Evolutionary conservation across 1,140 invertebrate species (phyloP).

Genomic region (Dermatophagoides farinae): DNA sequence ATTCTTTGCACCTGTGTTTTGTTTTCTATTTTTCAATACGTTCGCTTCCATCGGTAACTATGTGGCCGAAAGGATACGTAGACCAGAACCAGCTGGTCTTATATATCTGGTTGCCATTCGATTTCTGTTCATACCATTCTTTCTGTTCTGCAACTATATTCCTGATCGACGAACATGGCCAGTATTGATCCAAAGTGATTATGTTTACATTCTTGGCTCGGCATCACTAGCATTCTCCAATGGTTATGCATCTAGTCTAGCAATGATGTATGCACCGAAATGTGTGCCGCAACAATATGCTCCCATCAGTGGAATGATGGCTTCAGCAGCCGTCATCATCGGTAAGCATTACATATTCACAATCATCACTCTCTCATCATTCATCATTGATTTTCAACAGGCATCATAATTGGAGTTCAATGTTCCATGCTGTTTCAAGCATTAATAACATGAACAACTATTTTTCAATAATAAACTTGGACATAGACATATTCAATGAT

Average conservation of each 20-base stretch:
- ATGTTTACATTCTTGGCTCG: constrained; percentile 52
- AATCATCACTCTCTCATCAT: constrained; percentile 53
- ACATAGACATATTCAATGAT: neutral
- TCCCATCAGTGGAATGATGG: constrained; percentile 79
- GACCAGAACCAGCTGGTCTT: constrained; percentile 55
- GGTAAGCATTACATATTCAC: constrained; percentile 61
- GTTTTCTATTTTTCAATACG: constrained; percentile 83
- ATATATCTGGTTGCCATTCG: constrained; percentile 56
- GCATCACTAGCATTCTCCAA: constrained; percentile 57
- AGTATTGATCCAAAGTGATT: constrained; percentile 59
- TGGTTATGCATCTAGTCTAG: constrained; percentile 74
- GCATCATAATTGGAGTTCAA: constrained; percentile 60
- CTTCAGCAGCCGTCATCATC: constrained; percentile 19
- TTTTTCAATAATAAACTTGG: neutral
- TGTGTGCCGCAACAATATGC: constrained; percentile 55
- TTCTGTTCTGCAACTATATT: constrained; percentile 72
- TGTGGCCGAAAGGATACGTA: constrained; percentile 49
- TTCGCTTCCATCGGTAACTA: constrained; percentile 78
- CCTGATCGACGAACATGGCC: constrained; percentile 40
- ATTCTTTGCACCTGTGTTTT: constrained; percentile 53
- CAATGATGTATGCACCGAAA: constrained; percentile 90
- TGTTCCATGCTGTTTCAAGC: constrained; percentile 44
- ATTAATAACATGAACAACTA: neutral
- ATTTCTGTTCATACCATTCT: constrained; percentile 62
- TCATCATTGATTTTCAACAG: constrained; percentile 47